Evolutionary conservation across 2,888 invertebrate genomes (phyloP).

Genomic region (Synanthedon andrenaeformis): DNA sequence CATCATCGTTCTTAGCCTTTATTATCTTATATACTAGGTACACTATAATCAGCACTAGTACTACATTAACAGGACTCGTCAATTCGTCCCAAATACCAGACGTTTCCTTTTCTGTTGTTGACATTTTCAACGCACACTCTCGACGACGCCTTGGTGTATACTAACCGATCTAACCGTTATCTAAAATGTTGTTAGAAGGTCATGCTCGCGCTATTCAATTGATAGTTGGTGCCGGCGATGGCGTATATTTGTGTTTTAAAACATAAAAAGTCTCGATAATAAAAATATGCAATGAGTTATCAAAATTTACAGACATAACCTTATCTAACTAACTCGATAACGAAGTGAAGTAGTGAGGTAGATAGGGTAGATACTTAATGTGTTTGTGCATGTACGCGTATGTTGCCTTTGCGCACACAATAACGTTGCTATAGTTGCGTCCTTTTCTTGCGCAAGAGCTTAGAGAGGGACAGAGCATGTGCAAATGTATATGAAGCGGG

Average conservation of each 20-base stretch:
- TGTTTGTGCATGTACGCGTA: neutral
- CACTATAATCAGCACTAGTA: conserved; percentile 46
- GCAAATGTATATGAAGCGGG: neutral
- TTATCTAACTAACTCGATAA: neutral
- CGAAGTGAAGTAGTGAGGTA: no score
- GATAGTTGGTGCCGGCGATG: neutral
- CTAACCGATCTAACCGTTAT: conserved; percentile 21
- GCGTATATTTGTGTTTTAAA: no score
- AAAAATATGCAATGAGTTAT: neutral
- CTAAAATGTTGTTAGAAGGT: conserved; percentile 2
- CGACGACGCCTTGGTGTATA: conserved; percentile 14
- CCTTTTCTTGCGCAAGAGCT: neutral
- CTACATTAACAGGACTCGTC: conserved; percentile 51
- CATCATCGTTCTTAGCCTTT: conserved; percentile 55
- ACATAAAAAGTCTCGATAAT: neutral
- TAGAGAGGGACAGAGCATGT: neutral
- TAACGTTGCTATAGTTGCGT: neutral
- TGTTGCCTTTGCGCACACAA: neutral
- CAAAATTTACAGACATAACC: neutral
- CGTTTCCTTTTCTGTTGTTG: conserved; percentile 23
- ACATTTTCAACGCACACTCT: conserved; percentile 20
- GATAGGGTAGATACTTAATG: no score
- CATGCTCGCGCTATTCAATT: neutral
- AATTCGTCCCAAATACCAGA: conserved; percentile 55
- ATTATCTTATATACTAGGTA: conserved; percentile 75